A percentile compares a stretch with the other conserved stretches of the same genome.
Conservation (phyloP, 2,888 invertebrate species). For the Cylloceria caligata region DNA sequence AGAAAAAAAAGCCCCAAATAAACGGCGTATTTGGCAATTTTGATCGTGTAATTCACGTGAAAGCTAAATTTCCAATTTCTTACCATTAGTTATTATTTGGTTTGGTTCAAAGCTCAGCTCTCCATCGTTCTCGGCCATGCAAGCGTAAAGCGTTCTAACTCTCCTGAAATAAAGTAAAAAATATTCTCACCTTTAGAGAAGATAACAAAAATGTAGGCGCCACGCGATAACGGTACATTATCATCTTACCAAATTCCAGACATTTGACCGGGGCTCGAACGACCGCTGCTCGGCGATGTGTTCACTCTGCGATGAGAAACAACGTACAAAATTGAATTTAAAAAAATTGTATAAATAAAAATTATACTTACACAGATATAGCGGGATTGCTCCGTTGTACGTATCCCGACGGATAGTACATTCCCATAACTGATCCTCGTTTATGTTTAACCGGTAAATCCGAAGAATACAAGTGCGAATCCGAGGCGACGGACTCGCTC, state of each 20-base stretch:
- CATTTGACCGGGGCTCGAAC: conserved; percentile 83
- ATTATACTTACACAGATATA: conserved; percentile 84
- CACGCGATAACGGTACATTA: not conserved
- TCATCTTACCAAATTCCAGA: conserved; percentile 82
- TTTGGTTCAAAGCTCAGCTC: conserved; percentile 99
- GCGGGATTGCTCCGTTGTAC: conserved; percentile 82
- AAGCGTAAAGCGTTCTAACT: conserved; percentile 97
- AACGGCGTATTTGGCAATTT: not conserved
- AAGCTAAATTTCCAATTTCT: conserved; percentile 60
- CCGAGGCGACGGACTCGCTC: conserved; percentile 92
- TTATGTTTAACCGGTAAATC: conserved; percentile 85
- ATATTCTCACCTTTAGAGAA: not conserved
- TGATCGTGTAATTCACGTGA: conserved; percentile 6
- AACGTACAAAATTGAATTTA: conserved; percentile 26
- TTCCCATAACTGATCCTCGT: conserved; percentile 85
- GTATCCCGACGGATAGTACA: conserved; percentile 85
- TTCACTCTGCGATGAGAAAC: conserved; percentile 74
- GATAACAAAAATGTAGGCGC: not conserved
- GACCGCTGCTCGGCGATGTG: conserved; percentile 82
- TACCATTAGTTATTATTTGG: conserved; percentile 93
- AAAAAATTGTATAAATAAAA: not conserved
- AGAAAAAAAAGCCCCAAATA: conserved; percentile 67
- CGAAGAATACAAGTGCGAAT: conserved; percentile 78
- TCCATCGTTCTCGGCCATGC: conserved; percentile 97
- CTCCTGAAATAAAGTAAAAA: conserved; percentile 86